Percentiles rank a stretch among this genome's conserved stretches.
Evolutionary conservation across 2,888 invertebrate genomes (phyloP).

Genomic region (Pseudeuparius sepicola): DNA sequence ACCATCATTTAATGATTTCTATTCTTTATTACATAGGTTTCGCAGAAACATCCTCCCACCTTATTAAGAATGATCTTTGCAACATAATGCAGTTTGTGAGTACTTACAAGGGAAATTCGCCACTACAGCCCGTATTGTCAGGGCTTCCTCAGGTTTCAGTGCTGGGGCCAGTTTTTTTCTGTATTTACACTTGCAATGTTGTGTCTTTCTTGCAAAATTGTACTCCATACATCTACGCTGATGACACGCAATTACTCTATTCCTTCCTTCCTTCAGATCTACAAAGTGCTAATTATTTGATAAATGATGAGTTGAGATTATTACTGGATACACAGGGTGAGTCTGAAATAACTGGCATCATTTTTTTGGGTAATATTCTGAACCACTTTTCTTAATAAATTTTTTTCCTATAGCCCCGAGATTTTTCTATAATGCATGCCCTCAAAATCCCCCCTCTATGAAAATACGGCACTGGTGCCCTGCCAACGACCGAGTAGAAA

Average conservation of each 20-base stretch:
- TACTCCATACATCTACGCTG: background rate
- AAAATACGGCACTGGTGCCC: no score
- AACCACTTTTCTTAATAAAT: no score
- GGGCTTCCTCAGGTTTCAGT: constrained; percentile 4
- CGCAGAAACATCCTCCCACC: background rate
- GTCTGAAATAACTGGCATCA: no score
- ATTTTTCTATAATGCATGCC: no score
- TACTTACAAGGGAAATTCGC: background rate
- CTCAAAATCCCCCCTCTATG: no score
- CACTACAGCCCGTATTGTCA: background rate
- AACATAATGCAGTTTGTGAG: background rate
- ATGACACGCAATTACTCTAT: background rate
- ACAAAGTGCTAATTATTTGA: background rate
- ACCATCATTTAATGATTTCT: background rate
- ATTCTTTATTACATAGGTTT: background rate
- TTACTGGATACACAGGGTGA: no score
- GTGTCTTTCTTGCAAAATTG: background rate
- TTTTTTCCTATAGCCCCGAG: no score
- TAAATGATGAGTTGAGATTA: no score
- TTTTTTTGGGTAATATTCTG: no score
- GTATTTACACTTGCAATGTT: constrained; percentile 1
- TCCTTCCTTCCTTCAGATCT: background rate
- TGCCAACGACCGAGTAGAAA: no score
- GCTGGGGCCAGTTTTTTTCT: background rate
- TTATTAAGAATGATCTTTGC: background rate